phyloP scores from a whole-genome alignment of 2,113 vertebrate genomes.

The Stigmatopora nigra region DNA sequence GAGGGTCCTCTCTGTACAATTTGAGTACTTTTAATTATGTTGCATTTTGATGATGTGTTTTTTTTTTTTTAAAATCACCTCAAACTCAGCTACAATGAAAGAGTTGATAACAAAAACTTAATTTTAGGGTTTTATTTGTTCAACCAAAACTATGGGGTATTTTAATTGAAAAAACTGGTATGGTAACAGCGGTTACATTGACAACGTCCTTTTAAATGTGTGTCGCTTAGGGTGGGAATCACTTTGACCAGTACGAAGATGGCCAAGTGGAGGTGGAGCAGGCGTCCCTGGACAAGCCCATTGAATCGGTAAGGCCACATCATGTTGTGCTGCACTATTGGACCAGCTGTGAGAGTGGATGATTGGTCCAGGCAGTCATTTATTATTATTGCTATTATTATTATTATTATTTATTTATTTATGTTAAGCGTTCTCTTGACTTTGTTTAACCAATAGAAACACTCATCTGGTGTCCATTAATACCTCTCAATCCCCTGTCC shows the following conservation, averaged over 20 bases:
- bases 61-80: too few species aligned
- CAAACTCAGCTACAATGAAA: too few species aligned
- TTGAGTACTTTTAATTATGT: too few species aligned
- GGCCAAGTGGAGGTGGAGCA: conserved; percentile 98
- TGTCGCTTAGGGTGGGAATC: conserved; percentile 90
- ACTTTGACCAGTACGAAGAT: conserved; percentile 99
- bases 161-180: too few species aligned
- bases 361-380: conserved; percentile 70
- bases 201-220: conserved; percentile 8
- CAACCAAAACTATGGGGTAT: too few species aligned
- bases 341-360: conserved; percentile 73
- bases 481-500: conserved; percentile 36
- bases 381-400: neutral
- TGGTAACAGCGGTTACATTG: too few species aligned
- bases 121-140: too few species aligned
- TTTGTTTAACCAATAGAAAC: conserved; percentile 54
- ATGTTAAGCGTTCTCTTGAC: conserved; percentile 54
- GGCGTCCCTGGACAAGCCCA: conserved; percentile 97
- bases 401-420: conserved; percentile 37
- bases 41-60: too few species aligned
- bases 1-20: too few species aligned
- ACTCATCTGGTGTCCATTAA: conserved; percentile 54
- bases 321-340: conserved; percentile 52
- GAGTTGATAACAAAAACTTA: too few species aligned
- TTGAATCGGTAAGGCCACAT: conserved; percentile 94